Conservation (phyloP, 2,888 invertebrate species). For the Andricus curvator region DNA sequence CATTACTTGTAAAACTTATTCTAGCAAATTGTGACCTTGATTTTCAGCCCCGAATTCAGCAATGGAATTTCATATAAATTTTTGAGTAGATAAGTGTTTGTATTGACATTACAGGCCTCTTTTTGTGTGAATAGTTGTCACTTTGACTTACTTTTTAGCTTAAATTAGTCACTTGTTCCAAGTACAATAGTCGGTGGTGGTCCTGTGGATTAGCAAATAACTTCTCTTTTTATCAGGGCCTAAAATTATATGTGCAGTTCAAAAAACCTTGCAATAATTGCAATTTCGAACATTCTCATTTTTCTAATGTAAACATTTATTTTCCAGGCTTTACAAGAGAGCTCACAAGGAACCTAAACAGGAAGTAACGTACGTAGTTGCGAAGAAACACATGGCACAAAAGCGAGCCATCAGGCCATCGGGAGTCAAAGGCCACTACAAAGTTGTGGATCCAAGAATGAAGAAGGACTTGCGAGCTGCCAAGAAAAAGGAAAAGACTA, state of each 20-base stretch:
- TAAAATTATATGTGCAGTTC: neutral
- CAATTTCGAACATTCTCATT: constrained; percentile 8
- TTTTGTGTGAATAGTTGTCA: too few relatives aligned
- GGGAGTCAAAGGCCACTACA: constrained; percentile 95
- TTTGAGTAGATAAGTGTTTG: too few relatives aligned
- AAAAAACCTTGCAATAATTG: neutral
- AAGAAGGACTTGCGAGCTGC: constrained; percentile 93
- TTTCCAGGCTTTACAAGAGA: constrained; percentile 91
- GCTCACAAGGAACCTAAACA: constrained; percentile 91
- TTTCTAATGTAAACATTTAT: constrained; percentile 43
- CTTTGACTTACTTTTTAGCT: too few relatives aligned
- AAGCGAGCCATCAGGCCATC: constrained; percentile 89
- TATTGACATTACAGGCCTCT: too few relatives aligned
- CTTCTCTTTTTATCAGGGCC: too few relatives aligned
- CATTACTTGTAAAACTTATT: too few relatives aligned
- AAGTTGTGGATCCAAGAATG: constrained; percentile 97
- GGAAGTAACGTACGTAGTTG: constrained; percentile 95
- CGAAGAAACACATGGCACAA: constrained; percentile 90
- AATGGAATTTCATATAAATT: too few relatives aligned
- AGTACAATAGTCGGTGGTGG: too few relatives aligned
- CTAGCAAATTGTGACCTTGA: too few relatives aligned
- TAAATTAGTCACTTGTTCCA: too few relatives aligned
- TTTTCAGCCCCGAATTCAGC: too few relatives aligned
- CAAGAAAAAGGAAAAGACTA: constrained; percentile 83
- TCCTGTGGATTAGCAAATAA: too few relatives aligned